These are phyloP conservation scores for Physocephala rufipes DNA, from an alignment of 2,888 invertebrate genomes.

Conservation along the genomic window DNA sequence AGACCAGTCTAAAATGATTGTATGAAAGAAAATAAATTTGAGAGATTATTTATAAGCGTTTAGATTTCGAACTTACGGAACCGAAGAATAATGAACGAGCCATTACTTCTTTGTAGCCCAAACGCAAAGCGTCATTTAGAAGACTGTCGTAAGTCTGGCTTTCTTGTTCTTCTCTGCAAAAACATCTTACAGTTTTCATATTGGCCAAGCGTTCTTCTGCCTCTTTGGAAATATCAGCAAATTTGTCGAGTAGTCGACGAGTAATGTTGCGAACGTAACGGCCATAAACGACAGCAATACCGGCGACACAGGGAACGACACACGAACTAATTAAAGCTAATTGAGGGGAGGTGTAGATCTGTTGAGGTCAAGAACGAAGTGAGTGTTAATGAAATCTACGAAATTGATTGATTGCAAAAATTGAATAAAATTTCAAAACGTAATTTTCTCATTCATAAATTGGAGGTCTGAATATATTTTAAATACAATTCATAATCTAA, in stretches of 20 bases:
- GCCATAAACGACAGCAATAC: slow-evolving; percentile 83
- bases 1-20: slow-evolving; percentile 75
- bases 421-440: too few species aligned
- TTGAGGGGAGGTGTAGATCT: slow-evolving; percentile 92
- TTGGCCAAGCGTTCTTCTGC: slow-evolving; percentile 93
- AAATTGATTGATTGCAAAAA: background rate
- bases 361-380: slow-evolving; percentile 46
- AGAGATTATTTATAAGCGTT: background rate
- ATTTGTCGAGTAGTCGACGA: slow-evolving; percentile 76
- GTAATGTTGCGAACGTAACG: slow-evolving; percentile 87
- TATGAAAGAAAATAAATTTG: background rate
- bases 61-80: slow-evolving; percentile 70
- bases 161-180: slow-evolving; percentile 87
- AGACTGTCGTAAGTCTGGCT: slow-evolving; percentile 73
- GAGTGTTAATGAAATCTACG: background rate
- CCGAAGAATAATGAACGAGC: slow-evolving; percentile 93
- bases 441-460: too few species aligned
- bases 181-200: slow-evolving; percentile 91
- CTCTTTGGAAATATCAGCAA: slow-evolving; percentile 74
- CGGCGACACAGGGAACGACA: slow-evolving; percentile 90
- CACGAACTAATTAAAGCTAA: slow-evolving; percentile 85
- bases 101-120: slow-evolving; percentile 87
- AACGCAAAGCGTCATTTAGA: slow-evolving; percentile 75
- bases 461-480: too few species aligned
- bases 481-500: background rate